These are phyloP conservation scores for Scaptomyza cyrtandrae DNA, from an alignment of 2,888 invertebrate species.

Conservation along the genomic window DNA sequence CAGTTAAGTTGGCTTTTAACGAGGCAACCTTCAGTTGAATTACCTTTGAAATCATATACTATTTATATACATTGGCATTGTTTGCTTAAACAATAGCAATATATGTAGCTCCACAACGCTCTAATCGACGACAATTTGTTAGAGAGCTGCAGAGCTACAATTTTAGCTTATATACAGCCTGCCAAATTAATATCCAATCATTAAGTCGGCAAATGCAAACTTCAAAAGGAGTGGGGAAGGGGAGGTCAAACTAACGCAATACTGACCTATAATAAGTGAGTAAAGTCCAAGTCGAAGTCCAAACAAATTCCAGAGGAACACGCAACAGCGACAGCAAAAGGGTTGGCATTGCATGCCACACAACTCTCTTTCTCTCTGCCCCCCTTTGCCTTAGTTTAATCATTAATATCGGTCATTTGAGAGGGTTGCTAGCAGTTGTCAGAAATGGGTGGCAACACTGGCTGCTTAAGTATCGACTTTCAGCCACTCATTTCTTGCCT, in stretches of 20 bases:
- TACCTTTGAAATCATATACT: slow-evolving; percentile 35
- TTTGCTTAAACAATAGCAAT: slow-evolving; percentile 51
- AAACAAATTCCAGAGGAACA: slow-evolving; percentile 45
- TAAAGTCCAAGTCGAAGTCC: slow-evolving; percentile 10
- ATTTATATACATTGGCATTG: slow-evolving; percentile 31
- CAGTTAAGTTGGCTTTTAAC: slow-evolving; percentile 44
- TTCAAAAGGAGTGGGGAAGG: slow-evolving; percentile 6
- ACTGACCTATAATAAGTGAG: slow-evolving; percentile 63
- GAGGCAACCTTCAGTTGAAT: slow-evolving; percentile 33
- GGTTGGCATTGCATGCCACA: slow-evolving; percentile 56
- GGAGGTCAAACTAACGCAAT: slow-evolving; percentile 28
- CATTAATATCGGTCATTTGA: slow-evolving; percentile 73
- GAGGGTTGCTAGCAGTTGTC: slow-evolving; percentile 27
- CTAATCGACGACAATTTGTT: slow-evolving; percentile 72
- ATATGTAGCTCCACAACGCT: slow-evolving; percentile 17
- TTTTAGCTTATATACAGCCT: slow-evolving; percentile 17
- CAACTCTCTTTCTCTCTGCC: background rate
- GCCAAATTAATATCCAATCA: slow-evolving; percentile 77
- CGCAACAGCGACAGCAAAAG: slow-evolving; percentile 61
- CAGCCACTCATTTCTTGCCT: slow-evolving; percentile 57
- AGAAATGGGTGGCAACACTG: slow-evolving; percentile 16
- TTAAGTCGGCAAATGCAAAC: slow-evolving; percentile 53
- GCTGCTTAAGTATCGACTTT: slow-evolving; percentile 46
- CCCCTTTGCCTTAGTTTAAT: slow-evolving; percentile 2
- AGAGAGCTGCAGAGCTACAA: slow-evolving; percentile 16